A percentile compares a stretch with the other conserved stretches of the same genome.
These are phyloP conservation scores for Myopa testacea DNA, from an alignment of 2,888 invertebrate genomes.

Conservation along the genomic window DNA sequence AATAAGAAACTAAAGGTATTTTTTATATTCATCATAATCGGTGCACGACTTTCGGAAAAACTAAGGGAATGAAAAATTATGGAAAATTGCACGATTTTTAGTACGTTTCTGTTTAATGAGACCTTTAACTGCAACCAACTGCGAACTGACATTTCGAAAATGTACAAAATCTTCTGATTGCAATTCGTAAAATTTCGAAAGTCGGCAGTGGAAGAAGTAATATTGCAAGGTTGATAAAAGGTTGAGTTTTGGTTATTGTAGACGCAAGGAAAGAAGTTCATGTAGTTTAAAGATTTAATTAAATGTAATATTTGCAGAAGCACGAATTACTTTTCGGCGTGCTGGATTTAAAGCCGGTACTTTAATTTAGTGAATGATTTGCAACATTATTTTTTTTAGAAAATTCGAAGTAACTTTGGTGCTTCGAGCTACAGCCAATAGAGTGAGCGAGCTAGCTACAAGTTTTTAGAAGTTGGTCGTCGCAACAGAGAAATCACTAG, in stretches of 20 bases:
- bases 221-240: slow-evolving; percentile 70
- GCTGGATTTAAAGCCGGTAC: background rate
- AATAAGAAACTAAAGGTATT: too few species aligned
- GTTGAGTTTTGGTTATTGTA: slow-evolving; percentile 44
- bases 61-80: too few species aligned
- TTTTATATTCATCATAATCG: too few species aligned
- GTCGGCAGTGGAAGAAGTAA: slow-evolving; percentile 66
- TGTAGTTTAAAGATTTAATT: too few species aligned
- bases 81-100: too few species aligned
- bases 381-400: slow-evolving; percentile 30
- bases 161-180: too few species aligned
- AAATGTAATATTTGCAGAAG: too few species aligned
- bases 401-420: slow-evolving; percentile 29
- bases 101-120: too few species aligned
- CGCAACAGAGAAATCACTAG: slow-evolving; percentile 40
- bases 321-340: background rate
- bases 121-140: too few species aligned
- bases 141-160: too few species aligned
- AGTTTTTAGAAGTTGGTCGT: slow-evolving; percentile 6
- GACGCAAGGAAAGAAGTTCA: background rate
- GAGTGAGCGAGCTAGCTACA: slow-evolving; percentile 26
- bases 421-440: slow-evolving; percentile 9
- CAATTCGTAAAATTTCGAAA: too few species aligned
- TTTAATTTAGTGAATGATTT: slow-evolving; percentile 6
- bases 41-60: too few species aligned